Conservation (phyloP, 1,140 invertebrate species). For the Thalassaphorura encarpata region DNA sequence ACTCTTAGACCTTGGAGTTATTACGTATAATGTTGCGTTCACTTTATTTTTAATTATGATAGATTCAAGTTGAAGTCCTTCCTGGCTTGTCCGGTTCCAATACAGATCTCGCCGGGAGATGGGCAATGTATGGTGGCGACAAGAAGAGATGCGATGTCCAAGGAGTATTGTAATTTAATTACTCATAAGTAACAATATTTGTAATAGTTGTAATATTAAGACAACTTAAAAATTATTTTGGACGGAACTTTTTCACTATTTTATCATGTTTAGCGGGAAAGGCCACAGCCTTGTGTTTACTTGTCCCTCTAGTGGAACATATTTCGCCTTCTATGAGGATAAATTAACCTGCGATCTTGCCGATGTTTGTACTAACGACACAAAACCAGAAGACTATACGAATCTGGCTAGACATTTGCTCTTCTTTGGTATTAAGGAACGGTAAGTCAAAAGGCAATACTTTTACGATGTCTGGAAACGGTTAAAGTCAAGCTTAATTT, state of each 20-base stretch:
- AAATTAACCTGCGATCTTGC: neutral
- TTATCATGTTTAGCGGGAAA: neutral
- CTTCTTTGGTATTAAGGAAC: neutral
- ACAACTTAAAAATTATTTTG: neutral
- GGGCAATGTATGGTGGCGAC: neutral
- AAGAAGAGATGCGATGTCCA: neutral
- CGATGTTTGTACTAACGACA: neutral
- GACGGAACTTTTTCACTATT: neutral
- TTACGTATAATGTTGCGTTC: too few species aligned
- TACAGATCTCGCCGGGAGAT: too few species aligned
- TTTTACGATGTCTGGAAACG: neutral
- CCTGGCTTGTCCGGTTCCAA: too few species aligned
- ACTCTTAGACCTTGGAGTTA: too few species aligned
- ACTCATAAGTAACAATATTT: neutral
- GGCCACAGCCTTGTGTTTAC: neutral
- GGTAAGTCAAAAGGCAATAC: neutral
- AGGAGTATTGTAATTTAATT: neutral
- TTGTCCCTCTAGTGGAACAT: neutral
- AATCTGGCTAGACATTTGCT: neutral
- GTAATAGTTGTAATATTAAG: neutral
- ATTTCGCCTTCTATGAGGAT: neutral
- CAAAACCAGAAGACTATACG: too few species aligned
- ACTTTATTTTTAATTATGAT: too few species aligned
- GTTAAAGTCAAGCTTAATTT: neutral
- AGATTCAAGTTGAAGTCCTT: too few species aligned